Evolutionary conservation across 1,140 invertebrate genomes (phyloP).

Genomic region (Mactra quadrangularis): DNA sequence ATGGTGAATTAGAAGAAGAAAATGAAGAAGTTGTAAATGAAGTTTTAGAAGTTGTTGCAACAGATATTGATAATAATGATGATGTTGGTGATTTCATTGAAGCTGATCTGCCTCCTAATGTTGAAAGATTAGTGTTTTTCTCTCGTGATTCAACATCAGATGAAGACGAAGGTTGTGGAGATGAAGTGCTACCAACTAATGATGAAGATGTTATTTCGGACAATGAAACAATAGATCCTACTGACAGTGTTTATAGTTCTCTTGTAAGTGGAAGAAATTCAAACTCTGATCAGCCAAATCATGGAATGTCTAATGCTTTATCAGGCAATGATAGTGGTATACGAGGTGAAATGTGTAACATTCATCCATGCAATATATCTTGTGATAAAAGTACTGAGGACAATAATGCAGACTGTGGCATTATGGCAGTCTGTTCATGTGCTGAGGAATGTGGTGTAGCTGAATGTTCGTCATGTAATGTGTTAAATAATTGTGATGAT

Average conservation of each 20-base stretch:
- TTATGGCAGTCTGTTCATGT: constrained; percentile 9
- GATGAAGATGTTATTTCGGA: constrained; percentile 55
- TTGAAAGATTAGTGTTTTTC: constrained; percentile 72
- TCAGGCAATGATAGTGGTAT: neutral
- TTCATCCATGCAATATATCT: constrained; percentile 56
- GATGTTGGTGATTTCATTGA: constrained; percentile 81
- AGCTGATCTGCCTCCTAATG: constrained; percentile 76
- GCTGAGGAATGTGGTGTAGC: neutral
- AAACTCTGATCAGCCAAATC: constrained; percentile 4
- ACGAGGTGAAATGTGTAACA: constrained; percentile 24
- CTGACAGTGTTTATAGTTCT: constrained; percentile 36
- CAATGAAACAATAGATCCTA: constrained; percentile 64
- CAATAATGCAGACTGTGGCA: constrained; percentile 31
- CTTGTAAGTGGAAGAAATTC: constrained; percentile 31
- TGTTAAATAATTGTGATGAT: neutral
- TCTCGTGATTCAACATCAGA: constrained; percentile 75
- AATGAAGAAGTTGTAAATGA: neutral
- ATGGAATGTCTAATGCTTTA: constrained; percentile 27
- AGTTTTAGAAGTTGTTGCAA: neutral
- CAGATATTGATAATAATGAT: constrained; percentile 69
- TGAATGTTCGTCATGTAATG: constrained; percentile 32
- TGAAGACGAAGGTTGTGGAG: constrained; percentile 69
- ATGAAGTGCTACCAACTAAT: constrained; percentile 49
- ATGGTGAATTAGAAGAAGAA: neutral
- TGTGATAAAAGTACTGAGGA: constrained; percentile 56